These are phyloP conservation scores for Corydoras sp. DNA, from an alignment of 2,113 vertebrate species.

Conservation along the genomic window DNA sequence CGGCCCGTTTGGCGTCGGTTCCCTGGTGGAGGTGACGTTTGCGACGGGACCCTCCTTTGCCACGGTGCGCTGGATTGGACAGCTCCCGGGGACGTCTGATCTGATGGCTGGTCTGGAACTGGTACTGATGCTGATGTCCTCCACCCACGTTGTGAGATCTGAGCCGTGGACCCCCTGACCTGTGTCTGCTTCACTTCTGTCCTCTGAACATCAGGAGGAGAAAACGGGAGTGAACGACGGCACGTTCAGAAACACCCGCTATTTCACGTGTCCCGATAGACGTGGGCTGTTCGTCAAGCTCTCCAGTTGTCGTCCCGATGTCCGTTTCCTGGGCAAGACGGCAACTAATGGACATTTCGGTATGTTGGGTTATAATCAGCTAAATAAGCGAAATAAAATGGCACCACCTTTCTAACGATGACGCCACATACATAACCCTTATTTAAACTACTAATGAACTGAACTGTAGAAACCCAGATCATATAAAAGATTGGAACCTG, in stretches of 20 bases:
- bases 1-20: slow-evolving; percentile 56
- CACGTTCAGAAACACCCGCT: slow-evolving; percentile 51
- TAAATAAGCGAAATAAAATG: too few relatives aligned
- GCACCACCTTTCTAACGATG: too few relatives aligned
- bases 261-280: slow-evolving; percentile 62
- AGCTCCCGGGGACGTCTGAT: slow-evolving; percentile 45
- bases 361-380: slow-evolving; percentile 4
- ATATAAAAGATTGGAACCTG: too few relatives aligned
- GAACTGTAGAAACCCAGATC: too few relatives aligned
- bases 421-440: too few relatives aligned
- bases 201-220: slow-evolving; percentile 64
- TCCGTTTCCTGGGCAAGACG: slow-evolving; percentile 58
- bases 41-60: slow-evolving; percentile 55
- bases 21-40: slow-evolving; percentile 72
- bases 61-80: slow-evolving; percentile 79
- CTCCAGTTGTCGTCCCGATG: slow-evolving; percentile 65
- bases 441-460: too few relatives aligned
- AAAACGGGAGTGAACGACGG: slow-evolving; percentile 66
- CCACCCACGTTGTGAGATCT: neutral
- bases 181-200: neutral
- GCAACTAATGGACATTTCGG: slow-evolving; percentile 34
- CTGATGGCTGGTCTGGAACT: slow-evolving; percentile 75
- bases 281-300: slow-evolving; percentile 74
- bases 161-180: neutral
- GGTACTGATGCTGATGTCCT: slow-evolving; percentile 53